Evolutionary conservation across 2,888 invertebrate species (phyloP), one percentile per base, ranked within the genome.

Genomic region (Tenthredo scrophulariae): DNA sequence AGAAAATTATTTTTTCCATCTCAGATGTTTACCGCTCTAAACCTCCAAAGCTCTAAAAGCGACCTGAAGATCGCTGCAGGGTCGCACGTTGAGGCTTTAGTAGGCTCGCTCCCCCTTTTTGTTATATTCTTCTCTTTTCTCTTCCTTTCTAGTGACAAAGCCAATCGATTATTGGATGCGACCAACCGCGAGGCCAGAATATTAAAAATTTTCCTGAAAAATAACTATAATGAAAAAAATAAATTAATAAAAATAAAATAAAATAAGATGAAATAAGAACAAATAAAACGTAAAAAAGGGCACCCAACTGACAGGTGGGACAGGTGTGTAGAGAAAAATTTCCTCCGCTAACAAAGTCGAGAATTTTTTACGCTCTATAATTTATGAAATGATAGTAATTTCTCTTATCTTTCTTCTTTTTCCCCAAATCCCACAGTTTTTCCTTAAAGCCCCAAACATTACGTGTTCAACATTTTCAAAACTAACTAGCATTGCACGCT

Each of bases 121-220:
- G 26, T 46, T 18, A 29, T 29, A 29, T 77, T 77, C 75, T 22
- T 7, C 79, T 22, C 62, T 37, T 62, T 80, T 62, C 22, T 62
- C 26, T 80, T 80, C 62, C 58, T 58, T 80, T 62, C 37, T 26
- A 80, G 62, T 62, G 58, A 80, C 80, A 40, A 62, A 62, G 80
- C 62, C 80, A 62, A 80, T 80, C 80, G 80, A 80, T 80, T 80
- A 80, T 80, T 62, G 80, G 62, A 80, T 18, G 80, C 40, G 62
- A 80, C 79, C 58, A 22, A 22, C 58, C n/a, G 62, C 62, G 62
- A 80, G 37, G 37, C 2, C 5, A n/a, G 50, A 29, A 77, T 50
- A 50, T 77, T 77, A 33, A 54, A 46, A 50, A 77, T 15, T 18
- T 50, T 18, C 6, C 5, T 80, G 9, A 37, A 22, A n/a, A 46